Percentiles rank a stretch among this genome's conserved stretches.
Conservation (phyloP, 2,888 invertebrate genomes). For the Clostera curtula region DNA sequence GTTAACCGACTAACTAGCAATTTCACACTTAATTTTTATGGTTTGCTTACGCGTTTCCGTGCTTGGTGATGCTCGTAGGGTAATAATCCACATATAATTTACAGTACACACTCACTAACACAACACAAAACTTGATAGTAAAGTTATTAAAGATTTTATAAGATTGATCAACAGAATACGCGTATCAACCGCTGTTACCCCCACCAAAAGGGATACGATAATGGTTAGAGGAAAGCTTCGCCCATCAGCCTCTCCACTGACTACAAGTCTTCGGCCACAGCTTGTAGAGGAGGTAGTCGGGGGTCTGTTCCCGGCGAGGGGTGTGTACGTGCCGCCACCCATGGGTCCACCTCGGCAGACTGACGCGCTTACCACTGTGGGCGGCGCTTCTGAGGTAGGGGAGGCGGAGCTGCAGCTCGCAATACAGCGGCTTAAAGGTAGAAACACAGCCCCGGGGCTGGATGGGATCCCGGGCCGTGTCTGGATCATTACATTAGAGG, state of each 20-base stretch:
- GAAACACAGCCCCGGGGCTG: not conserved
- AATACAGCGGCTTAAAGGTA: not conserved
- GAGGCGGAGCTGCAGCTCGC: not conserved
- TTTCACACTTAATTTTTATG: too few relatives aligned
- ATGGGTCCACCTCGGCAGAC: conserved; percentile 1
- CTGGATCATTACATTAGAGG: not conserved
- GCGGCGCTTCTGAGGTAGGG: not conserved
- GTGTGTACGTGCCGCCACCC: not conserved
- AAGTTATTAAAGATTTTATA: too few relatives aligned
- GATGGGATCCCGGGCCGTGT: not conserved
- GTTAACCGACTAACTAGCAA: too few relatives aligned
- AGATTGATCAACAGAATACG: too few relatives aligned
- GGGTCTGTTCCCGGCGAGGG: conserved; percentile 4
- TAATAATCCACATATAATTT: too few relatives aligned
- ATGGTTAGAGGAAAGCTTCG: conserved; percentile 5
- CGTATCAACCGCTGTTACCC: too few relatives aligned
- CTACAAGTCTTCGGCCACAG: conserved; percentile 4
- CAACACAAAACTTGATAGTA: too few relatives aligned
- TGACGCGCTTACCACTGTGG: not conserved
- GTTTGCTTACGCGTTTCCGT: too few relatives aligned
- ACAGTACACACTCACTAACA: too few relatives aligned
- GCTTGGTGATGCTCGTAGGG: too few relatives aligned
- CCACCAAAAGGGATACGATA: too few relatives aligned
- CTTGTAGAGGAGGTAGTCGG: conserved; percentile 2
- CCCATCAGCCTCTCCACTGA: conserved; percentile 4